Conservation (phyloP, 2,888 invertebrate species). For the Habrosyne pyritoides region DNA sequence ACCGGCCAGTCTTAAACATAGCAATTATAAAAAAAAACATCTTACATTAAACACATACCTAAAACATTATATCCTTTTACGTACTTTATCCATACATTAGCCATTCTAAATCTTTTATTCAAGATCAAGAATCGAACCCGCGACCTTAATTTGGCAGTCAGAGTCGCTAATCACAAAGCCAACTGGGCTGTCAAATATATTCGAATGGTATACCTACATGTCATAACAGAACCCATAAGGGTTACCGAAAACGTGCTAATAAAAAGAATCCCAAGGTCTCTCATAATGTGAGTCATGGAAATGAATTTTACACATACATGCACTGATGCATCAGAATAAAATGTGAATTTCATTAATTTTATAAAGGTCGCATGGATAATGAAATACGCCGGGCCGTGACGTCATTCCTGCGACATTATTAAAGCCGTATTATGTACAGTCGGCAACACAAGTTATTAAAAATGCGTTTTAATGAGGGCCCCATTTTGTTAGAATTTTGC, state of each 20-base stretch:
- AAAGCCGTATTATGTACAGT: not conserved
- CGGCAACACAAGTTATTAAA: not conserved
- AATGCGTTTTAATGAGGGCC: not conserved
- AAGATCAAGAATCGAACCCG: no score
- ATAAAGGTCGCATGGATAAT: conserved; percentile 4
- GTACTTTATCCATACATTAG: no score
- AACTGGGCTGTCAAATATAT: no score
- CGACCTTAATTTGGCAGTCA: no score
- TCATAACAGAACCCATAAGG: not conserved
- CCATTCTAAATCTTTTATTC: no score
- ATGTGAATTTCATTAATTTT: conserved; percentile 8
- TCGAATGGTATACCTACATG: no score
- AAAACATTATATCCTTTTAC: no score
- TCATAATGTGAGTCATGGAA: not conserved
- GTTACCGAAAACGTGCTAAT: not conserved
- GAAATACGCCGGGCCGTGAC: conserved; percentile 1
- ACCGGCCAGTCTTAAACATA: no score
- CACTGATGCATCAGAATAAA: conserved; percentile 7
- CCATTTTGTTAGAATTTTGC: no score
- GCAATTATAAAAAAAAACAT: no score
- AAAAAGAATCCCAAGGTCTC: not conserved
- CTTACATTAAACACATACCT: no score
- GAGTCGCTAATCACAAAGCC: no score
- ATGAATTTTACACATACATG: conserved; percentile 1
- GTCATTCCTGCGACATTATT: not conserved